Evolutionary conservation across 1,140 invertebrate species (phyloP).

Genomic region (Probaryconus sp.): DNA sequence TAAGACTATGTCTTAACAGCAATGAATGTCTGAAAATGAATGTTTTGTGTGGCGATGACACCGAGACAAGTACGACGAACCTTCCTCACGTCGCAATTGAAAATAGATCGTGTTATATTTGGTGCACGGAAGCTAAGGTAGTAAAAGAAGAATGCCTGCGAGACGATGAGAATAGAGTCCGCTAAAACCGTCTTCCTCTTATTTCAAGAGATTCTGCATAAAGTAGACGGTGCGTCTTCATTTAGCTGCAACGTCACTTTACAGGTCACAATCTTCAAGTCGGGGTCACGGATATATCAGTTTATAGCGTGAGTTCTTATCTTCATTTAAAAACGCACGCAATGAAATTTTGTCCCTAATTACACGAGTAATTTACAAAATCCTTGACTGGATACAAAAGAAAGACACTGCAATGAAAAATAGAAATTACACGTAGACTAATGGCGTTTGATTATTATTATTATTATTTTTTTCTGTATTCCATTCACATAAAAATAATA

Average conservation of each 20-base stretch:
- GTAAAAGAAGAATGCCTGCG: conserved; percentile 15
- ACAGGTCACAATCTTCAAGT: conserved; percentile 15
- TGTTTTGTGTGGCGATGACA: conserved; percentile 6
- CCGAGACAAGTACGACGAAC: conserved; percentile 21
- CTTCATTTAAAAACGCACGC: not conserved
- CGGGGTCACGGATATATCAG: conserved; percentile 16
- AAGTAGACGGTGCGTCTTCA: not conserved
- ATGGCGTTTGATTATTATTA: no score
- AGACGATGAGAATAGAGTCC: not conserved
- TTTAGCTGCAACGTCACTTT: conserved; percentile 24
- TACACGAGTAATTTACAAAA: no score
- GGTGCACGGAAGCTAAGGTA: conserved; percentile 23
- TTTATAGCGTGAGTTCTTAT: not conserved
- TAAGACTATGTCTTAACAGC: no score
- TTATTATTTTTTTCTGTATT: no score
- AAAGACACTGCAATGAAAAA: no score
- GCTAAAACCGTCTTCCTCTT: not conserved
- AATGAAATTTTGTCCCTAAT: not conserved
- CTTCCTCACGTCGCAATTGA: conserved; percentile 27
- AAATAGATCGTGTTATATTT: conserved; percentile 52
- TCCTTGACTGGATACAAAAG: no score
- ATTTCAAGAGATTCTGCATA: not conserved
- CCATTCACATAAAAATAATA: no score
- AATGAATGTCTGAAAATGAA: no score
- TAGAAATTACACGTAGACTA: no score